These are phyloP conservation scores for Drosophila carrolli DNA, from an alignment of 1,140 invertebrate genomes.

Conservation along the genomic window DNA sequence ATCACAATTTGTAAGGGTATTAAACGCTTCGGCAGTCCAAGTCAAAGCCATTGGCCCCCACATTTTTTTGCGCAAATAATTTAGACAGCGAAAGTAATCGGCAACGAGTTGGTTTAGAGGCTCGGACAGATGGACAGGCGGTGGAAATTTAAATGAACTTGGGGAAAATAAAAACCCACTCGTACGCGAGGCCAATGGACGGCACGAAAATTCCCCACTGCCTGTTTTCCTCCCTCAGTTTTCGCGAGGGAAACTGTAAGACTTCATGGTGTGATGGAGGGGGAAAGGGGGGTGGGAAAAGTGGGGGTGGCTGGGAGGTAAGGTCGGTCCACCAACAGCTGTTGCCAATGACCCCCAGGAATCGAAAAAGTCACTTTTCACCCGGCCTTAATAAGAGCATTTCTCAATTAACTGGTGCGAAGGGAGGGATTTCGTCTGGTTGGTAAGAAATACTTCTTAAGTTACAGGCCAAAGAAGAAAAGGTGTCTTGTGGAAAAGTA, in stretches of 20 bases:
- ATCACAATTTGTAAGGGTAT: conserved; percentile 2
- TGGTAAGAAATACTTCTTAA: conserved; percentile 3
- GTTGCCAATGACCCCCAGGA: conserved; percentile 34
- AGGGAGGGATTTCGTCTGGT: conserved; percentile 2
- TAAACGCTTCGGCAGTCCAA: background rate
- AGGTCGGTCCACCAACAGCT: conserved; percentile 16
- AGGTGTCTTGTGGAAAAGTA: background rate
- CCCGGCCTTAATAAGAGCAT: conserved; percentile 39
- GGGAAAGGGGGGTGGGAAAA: background rate
- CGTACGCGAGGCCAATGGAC: conserved; percentile 40
- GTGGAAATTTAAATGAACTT: conserved; percentile 51
- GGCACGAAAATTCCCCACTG: background rate
- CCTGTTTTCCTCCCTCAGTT: background rate
- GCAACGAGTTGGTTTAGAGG: conserved; percentile 42
- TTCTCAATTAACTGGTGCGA: conserved; percentile 7
- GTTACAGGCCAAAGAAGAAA: conserved; percentile 3
- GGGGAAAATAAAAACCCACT: conserved; percentile 46
- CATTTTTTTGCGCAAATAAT: conserved; percentile 56
- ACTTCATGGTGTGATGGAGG: conserved; percentile 43
- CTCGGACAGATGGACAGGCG: conserved; percentile 24
- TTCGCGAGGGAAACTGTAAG: conserved; percentile 59
- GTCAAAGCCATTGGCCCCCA: background rate
- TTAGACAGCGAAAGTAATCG: conserved; percentile 80
- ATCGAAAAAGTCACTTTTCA: conserved; percentile 33
- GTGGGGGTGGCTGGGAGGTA: background rate